Base-by-base conservation (phyloP, 2,113 vertebrate species). In the Eptesicus fuscus region DNA sequence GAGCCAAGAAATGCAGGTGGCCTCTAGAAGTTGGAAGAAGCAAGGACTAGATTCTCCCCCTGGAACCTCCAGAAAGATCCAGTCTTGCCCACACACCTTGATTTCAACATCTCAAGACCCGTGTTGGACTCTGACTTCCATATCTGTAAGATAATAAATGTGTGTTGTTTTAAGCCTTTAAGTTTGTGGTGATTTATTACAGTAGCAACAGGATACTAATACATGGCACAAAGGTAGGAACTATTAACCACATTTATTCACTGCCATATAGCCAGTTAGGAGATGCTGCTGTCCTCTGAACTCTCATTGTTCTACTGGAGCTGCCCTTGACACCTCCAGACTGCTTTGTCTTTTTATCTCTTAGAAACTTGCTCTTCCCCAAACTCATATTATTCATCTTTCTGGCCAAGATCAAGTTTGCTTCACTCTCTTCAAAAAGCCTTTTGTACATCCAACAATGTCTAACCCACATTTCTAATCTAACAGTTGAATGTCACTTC, bases 1-100 rank as follows among this genome's bases (percentile, higher is more conserved):
- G 20, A n/a, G 5, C 23, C 16, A 4, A 69, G 18, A n/a, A 11
- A 11, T 3, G n/a, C 8, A 0, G 18, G 1, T 0, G 0, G 7
- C 16, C 44, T 56, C 51, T 5, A 1, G 16, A n/a, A 74, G 35
- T 30, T 22, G 5, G 82, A 53, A 47, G 18, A 44, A 42, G 56
- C 0, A 9, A 89, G 28, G 14, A 32, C 22, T 7, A 23, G 3
- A 17, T 17, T 7, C 37, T 70, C 28, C 8, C 8, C 7, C 49
- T 14, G 18, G 11, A 35, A 35, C 5, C 40, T 14, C 14, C 18
- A 9, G 70, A 70, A 83, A 3, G 53, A 44, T 8, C 12, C 17
- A 49, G 32, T 4, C 25, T n/a, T 40, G 51, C 51, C 25, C 83
- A 9, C 40, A 61, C 7, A 70, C 9, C 20, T 5, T 37, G 13